These are phyloP conservation scores for Pseudolaguvia tuberculata DNA, from an alignment of 2,113 vertebrate species.

Conservation along the genomic window DNA sequence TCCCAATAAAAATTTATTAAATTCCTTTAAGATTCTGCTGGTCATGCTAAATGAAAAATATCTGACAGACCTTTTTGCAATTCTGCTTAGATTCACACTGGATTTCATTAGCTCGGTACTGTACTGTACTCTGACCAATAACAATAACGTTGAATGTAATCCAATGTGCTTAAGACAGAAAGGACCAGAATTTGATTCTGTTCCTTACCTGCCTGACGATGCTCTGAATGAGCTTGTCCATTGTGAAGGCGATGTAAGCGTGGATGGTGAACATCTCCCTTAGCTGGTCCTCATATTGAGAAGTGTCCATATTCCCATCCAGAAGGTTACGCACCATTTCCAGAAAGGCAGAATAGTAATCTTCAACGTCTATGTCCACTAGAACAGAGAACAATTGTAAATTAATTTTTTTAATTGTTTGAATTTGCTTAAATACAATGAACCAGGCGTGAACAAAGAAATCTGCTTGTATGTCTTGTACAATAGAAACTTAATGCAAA, in stretches of 20 bases:
- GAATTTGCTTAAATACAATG: neutral
- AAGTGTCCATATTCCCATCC: slow-evolving; percentile 96
- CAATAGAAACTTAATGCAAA: neutral
- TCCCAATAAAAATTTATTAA: too few species aligned
- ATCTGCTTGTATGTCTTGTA: neutral
- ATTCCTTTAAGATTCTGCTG: too few species aligned
- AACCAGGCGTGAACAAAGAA: neutral
- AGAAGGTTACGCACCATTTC: slow-evolving; percentile 97
- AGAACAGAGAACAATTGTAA: slow-evolving; percentile 32
- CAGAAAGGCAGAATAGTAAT: slow-evolving; percentile 95
- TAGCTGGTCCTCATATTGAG: slow-evolving; percentile 93
- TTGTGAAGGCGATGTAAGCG: slow-evolving; percentile 96
- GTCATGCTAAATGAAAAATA: too few species aligned
- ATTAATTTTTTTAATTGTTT: too few species aligned
- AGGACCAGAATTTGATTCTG: neutral
- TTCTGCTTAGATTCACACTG: too few species aligned
- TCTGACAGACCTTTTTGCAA: too few species aligned
- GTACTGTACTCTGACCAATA: too few species aligned
- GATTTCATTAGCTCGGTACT: too few species aligned
- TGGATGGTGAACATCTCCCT: slow-evolving; percentile 99
- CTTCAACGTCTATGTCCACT: slow-evolving; percentile 98
- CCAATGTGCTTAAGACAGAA: neutral
- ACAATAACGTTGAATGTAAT: too few species aligned
- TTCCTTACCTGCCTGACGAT: slow-evolving; percentile 90
- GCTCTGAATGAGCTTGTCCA: slow-evolving; percentile 99